Evolutionary conservation across 2,888 invertebrate genomes (phyloP), one percentile per base, ranked within the genome.

Genomic region (Andrena trimmerana): DNA sequence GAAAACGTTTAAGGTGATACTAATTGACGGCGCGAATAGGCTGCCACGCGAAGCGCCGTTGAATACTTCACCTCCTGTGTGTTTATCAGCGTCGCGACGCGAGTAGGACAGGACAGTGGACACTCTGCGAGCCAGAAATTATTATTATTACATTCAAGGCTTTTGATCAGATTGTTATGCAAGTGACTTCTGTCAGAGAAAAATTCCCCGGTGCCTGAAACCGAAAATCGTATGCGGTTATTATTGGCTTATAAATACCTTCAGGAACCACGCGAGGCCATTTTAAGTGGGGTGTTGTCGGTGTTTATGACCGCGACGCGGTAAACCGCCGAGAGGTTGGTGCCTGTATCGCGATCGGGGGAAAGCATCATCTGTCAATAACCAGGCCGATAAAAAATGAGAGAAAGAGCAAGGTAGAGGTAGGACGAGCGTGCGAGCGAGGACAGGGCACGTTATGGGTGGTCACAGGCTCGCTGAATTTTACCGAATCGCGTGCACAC

Each of bases 301-400:
- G 62, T 77, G 83, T 86, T 88, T 85, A 85, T 82, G 70, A 76
- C 73, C 69, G 78, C 80, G 54, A 27, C 75, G 83, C 75, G 88
- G 80, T 82, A 80, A 87, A 84, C 86, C 86, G 77, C 86, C 69
- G 86, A 81, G 79, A 83, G 78, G 76, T 76, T 68, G 75, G 65
- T 78, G 84, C 74, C 79, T 86, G 78, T 85, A 85, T 85, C 82
- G 86, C 87, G 83, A 84, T 79, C 83, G 78, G 84, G 81, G 83
- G 85, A 86, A 90, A 90, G 84, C 89, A 88, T 89, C 82, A 90
- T 91, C 88, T 86, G 89, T 91, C 90, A 90, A 89, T 90, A 90
- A 91, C 86, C 81, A 81, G 79, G 70, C 78, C 85, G 84, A 79
- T 84, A 83, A 88, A 89, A 86, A 83, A 69, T 67, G 68, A 71